Percentiles rank a stretch among this genome's conserved stretches.
phyloP scores from a whole-genome alignment of 2,888 invertebrate genomes.

The Synergus umbraculus region DNA sequence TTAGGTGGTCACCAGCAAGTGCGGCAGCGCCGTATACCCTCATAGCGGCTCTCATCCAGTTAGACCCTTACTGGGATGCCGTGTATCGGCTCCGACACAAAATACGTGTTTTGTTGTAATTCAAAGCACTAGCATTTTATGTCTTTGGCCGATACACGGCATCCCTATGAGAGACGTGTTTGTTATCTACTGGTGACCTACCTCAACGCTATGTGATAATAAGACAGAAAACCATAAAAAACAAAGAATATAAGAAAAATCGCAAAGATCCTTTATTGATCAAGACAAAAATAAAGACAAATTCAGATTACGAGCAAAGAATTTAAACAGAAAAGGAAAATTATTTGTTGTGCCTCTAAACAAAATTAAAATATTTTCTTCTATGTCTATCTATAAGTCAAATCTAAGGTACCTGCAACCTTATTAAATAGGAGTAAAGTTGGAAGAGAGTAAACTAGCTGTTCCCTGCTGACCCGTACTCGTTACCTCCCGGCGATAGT shows the following conservation, averaged over 20 bases:
- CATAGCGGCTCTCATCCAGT: constrained; percentile 6
- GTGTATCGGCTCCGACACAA: constrained; percentile 42
- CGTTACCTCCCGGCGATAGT: constrained; percentile 43
- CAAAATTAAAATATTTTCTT: no score
- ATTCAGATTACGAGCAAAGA: no score
- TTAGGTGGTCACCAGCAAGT: background rate
- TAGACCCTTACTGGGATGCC: constrained; percentile 40
- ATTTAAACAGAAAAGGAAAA: no score
- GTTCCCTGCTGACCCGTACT: no score
- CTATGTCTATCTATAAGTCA: no score
- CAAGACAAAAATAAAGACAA: background rate
- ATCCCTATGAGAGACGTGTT: background rate
- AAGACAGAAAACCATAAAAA: background rate
- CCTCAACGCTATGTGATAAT: constrained; percentile 42
- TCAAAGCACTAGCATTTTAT: constrained; percentile 37
- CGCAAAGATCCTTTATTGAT: no score
- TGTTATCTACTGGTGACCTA: constrained; percentile 43
- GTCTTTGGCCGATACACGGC: constrained; percentile 46
- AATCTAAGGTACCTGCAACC: no score
- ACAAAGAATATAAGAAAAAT: background rate
- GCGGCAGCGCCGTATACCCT: background rate
- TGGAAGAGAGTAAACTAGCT: constrained; percentile 15
- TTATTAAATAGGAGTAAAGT: background rate
- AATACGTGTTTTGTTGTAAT: constrained; percentile 44
- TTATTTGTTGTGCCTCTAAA: no score